Evolutionary conservation across 2,888 invertebrate genomes (phyloP), one percentile per base, ranked within the genome.

Genomic region (Chrysina gloriosa): DNA sequence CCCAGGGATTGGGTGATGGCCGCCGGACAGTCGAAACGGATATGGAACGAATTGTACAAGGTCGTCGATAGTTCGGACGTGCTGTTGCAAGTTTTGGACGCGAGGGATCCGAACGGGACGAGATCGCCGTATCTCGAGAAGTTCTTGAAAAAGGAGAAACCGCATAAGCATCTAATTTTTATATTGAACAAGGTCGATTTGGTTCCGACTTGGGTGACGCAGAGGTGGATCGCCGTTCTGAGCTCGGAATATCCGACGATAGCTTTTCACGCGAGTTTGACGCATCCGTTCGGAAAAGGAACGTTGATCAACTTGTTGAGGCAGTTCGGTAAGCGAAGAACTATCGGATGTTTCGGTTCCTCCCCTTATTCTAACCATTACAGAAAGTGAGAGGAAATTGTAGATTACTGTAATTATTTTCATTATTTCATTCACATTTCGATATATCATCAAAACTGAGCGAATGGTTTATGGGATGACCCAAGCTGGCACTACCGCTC

Each of bases 31-130:
- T 98, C 98, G 76, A 95, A 89, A 84, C 89, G 99, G 75, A 97
- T 99, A 77, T 99, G 99, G 99, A 97, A 96, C 85, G 99, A 99
- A 82, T 83, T 99, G 47, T 97, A 98, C 81, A 99, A 99, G 88
- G 99, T 98, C 25, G 91, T 99, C 64, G 99, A 99, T 83, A 97
- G 98, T 1, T 97, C 98, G 0, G 99, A 99, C 87, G 97, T 99
- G 2, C 84, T 99, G 11, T 84, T 99, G 25, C 97, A 98, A 85
- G 93, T 99, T 2, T 85, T 99, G 69, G 99, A 99, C 86, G 98
- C 98, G 0, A 88, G 99, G 72, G 98, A 99, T 86, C 99, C 99
- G 0, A 88, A 94, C 86, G 98, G 98, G 1, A 99, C 99, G 0
- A 89, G 99, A 63, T 96, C 96, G 69, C 90, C 93, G 47, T 94